Evolutionary conservation across 2,797 vertebrate species (phyloP).

Genomic region (Oryzias sinensis): DNA sequence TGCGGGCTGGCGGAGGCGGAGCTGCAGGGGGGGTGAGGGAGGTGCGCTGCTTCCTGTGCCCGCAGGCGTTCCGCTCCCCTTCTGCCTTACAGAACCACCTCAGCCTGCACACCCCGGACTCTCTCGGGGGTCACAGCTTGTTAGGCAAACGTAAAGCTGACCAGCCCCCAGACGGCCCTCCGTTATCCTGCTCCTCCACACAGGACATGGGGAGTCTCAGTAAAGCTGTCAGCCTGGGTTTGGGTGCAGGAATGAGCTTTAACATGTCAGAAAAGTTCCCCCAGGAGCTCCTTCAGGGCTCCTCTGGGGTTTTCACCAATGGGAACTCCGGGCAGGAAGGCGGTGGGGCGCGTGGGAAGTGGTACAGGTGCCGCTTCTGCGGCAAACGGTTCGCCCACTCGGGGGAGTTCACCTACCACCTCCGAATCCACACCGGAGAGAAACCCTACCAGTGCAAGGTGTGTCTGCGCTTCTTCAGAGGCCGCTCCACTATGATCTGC

Average conservation of each 20-base stretch:
- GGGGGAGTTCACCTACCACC: constrained; percentile 97
- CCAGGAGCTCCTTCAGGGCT: constrained; percentile 25
- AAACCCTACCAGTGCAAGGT: constrained; percentile 99
- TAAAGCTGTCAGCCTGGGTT: constrained; percentile 57
- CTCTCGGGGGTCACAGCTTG: constrained; percentile 58
- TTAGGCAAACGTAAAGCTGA: constrained; percentile 84
- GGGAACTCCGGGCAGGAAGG: constrained; percentile 38
- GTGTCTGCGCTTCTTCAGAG: constrained; percentile 95
- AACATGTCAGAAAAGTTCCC: constrained; percentile 56
- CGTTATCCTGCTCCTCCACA: constrained; percentile 55
- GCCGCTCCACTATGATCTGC: constrained; percentile 97
- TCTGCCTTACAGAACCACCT: constrained; percentile 89
- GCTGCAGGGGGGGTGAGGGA: constrained; percentile 69
- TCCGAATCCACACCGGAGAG: constrained; percentile 95
- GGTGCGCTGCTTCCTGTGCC: constrained; percentile 88
- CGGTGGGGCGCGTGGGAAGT: constrained; percentile 64
- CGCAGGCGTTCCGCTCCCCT: constrained; percentile 87
- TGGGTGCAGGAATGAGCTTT: constrained; percentile 55
- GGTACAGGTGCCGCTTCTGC: constrained; percentile 94
- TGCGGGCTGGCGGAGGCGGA: constrained; percentile 20
- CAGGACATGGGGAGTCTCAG: constrained; percentile 50
- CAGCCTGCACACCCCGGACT: constrained; percentile 82
- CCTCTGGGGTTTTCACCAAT: constrained; percentile 49
- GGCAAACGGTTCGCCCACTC: constrained; percentile 97
- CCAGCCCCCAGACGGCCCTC: constrained; percentile 70